Conservation (phyloP, 2,888 invertebrate genomes). For the Ornithoptera priamus region DNA sequence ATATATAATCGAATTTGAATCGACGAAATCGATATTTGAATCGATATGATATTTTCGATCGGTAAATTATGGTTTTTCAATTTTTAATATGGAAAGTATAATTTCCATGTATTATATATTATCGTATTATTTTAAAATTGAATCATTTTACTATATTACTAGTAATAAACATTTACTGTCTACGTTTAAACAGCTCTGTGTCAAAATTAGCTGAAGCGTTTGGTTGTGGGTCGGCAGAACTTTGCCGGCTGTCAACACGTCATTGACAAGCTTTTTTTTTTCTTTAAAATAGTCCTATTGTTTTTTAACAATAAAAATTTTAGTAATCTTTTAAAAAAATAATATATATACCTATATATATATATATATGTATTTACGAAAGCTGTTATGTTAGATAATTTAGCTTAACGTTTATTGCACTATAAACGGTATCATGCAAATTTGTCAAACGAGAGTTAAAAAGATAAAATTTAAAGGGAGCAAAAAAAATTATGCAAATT, state of each 20-base stretch:
- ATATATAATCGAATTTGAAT: no score
- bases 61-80: no score
- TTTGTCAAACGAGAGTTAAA: constrained; percentile 40
- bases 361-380: no score
- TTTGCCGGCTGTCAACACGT: constrained; percentile 68
- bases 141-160: no score
- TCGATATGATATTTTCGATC: no score
- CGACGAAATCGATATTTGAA: no score
- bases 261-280: constrained; percentile 54
- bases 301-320: no score
- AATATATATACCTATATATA: no score
- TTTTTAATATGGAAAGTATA: no score
- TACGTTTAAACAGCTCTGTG: constrained; percentile 39
- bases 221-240: constrained; percentile 67
- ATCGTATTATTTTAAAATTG: no score
- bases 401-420: not conserved
- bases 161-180: constrained; percentile 31
- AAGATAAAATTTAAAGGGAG: constrained; percentile 42
- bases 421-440: constrained; percentile 20
- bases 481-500: constrained; percentile 65
- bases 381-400: not conserved
- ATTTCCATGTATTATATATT: no score
- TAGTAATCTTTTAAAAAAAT: no score
- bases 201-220: constrained; percentile 50
- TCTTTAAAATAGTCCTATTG: not conserved